These are phyloP conservation scores for Papilio polytes DNA, from an alignment of 1,140 invertebrate genomes.

Conservation along the genomic window DNA sequence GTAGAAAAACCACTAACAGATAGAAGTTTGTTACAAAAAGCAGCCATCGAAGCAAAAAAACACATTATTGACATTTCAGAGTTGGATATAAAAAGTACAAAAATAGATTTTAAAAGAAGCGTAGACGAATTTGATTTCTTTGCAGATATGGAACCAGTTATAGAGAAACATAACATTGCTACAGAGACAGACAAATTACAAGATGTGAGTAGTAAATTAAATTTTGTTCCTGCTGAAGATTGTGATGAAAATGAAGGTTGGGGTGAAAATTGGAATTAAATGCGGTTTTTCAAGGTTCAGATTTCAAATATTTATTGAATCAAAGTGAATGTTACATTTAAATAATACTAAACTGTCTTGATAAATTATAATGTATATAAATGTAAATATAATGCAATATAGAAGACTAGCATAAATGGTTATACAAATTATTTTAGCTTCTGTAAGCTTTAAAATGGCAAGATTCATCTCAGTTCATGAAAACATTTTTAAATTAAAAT, in stretches of 20 bases:
- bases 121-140: constrained; percentile 90
- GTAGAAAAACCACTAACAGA: constrained; percentile 48
- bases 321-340: constrained; percentile 31
- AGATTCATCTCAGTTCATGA: neutral
- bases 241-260: constrained; percentile 72
- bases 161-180: constrained; percentile 85
- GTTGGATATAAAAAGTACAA: constrained; percentile 90
- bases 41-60: constrained; percentile 78
- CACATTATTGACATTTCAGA: constrained; percentile 86
- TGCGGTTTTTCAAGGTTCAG: neutral
- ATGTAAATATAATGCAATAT: constrained; percentile 37
- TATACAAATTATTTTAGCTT: constrained; percentile 22
- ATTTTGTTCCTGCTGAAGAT: constrained; percentile 73
- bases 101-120: constrained; percentile 72
- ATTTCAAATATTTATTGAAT: constrained; percentile 45
- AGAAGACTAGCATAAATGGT: constrained; percentile 32
- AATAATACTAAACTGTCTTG: constrained; percentile 11
- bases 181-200: constrained; percentile 57
- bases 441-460: constrained; percentile 35
- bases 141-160: constrained; percentile 93
- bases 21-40: constrained; percentile 67
- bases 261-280: constrained; percentile 79
- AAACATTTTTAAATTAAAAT: neutral
- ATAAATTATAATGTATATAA: constrained; percentile 34
- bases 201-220: constrained; percentile 74